These are phyloP conservation scores for Drosophila neoperkinsi DNA, from an alignment of 2,888 invertebrate species.

Conservation along the genomic window DNA sequence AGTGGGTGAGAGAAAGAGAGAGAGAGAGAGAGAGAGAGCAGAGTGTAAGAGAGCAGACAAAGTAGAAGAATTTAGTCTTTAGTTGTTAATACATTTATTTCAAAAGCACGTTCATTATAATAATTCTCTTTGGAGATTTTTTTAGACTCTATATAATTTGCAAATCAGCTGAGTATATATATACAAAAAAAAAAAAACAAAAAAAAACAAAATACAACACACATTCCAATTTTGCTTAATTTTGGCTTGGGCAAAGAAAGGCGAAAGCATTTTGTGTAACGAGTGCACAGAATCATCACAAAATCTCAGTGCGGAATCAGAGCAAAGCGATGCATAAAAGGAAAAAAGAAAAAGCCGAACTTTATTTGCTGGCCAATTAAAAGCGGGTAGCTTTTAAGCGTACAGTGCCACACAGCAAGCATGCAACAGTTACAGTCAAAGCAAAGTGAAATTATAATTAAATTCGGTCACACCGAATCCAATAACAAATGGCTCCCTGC, in stretches of 20 bases:
- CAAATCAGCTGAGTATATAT: slow-evolving; percentile 25
- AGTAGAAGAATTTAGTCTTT: slow-evolving; percentile 72
- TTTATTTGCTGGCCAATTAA: slow-evolving; percentile 38
- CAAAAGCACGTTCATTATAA: slow-evolving; percentile 43
- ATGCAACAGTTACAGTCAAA: slow-evolving; percentile 43
- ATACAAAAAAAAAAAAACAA: background rate
- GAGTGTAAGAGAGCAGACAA: slow-evolving; percentile 74
- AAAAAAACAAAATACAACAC: background rate
- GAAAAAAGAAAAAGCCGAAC: background rate
- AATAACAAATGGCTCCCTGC: background rate
- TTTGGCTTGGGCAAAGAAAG: slow-evolving; percentile 16
- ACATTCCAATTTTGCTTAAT: slow-evolving; percentile 40
- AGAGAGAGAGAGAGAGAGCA: slow-evolving; percentile 48
- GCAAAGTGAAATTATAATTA: background rate
- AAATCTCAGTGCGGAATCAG: slow-evolving; percentile 22
- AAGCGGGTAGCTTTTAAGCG: slow-evolving; percentile 1
- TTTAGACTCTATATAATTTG: slow-evolving; percentile 32
- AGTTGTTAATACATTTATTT: slow-evolving; percentile 39
- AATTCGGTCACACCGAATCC: slow-evolving; percentile 7
- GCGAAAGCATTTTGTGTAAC: slow-evolving; percentile 19
- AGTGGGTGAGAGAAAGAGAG: slow-evolving; percentile 46
- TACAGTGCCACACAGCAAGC: slow-evolving; percentile 44
- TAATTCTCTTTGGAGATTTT: slow-evolving; percentile 4
- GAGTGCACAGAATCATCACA: slow-evolving; percentile 33
- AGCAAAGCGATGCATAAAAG: background rate